Evolutionary conservation across 2,113 vertebrate species (phyloP).

Genomic region (Plecotus auritus): DNA sequence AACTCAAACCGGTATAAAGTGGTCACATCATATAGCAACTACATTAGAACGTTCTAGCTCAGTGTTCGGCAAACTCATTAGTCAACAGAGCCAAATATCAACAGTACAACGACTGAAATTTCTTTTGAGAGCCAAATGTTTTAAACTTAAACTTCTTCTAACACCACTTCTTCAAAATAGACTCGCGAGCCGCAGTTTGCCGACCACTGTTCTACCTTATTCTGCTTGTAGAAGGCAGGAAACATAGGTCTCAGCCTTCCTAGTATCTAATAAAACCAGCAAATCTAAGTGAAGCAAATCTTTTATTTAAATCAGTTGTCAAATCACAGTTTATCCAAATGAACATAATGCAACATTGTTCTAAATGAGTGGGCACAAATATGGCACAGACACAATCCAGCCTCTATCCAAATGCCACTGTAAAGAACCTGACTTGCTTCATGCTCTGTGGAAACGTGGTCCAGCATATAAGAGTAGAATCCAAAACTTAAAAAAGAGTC

Average conservation of each 20-base stretch:
- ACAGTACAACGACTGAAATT: too few relatives aligned
- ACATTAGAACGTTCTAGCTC: neutral
- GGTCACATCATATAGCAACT: rapidly evolving
- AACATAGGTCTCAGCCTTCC: neutral
- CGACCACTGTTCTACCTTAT: neutral
- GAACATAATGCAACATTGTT: constrained; percentile 70
- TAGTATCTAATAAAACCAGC: constrained; percentile 63
- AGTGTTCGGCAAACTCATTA: too few relatives aligned
- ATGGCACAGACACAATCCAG: constrained; percentile 55
- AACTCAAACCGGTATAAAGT: neutral
- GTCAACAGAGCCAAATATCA: too few relatives aligned
- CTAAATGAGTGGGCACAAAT: constrained; percentile 58
- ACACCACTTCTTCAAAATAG: too few relatives aligned
- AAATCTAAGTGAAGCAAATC: constrained; percentile 71
- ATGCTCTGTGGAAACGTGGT: neutral
- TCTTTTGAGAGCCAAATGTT: too few relatives aligned
- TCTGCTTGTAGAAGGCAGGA: neutral
- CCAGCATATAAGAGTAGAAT: constrained; percentile 2
- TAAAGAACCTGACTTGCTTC: constrained; percentile 13
- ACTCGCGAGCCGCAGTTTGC: too few relatives aligned
- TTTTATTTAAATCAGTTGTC: constrained; percentile 76
- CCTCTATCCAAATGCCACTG: constrained; percentile 57
- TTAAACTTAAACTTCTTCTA: too few relatives aligned
- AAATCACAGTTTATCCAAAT: constrained; percentile 74
- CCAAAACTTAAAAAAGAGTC: constrained; percentile 9